Evolutionary conservation across 2,888 invertebrate genomes (phyloP), one percentile per base, ranked within the genome.

Genomic region (Callyntrura guangdongensis): DNA sequence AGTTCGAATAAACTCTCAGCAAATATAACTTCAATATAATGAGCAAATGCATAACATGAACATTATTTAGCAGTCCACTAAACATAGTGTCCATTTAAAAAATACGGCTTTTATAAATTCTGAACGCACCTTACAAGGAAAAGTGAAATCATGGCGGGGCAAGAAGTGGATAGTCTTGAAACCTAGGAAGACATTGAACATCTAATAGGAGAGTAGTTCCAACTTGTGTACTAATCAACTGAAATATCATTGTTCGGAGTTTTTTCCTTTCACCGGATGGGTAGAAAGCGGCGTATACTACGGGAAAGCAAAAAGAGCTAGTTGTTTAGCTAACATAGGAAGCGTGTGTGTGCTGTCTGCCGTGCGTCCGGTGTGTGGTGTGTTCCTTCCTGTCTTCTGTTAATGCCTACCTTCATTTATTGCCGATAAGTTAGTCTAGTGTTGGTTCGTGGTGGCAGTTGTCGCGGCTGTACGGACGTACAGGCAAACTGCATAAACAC

Each of bases 341-440:
- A 47, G 45, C 81, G 81, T 36, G n/a, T 81, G 36, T 20, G 81
- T 27, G 45, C 45, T 81, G 61, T 61, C 81, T 81, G 6, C 45
- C 72, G 20, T 74, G 47, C 61, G 82, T 82, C 82, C 82, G 82
- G 61, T 64, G 61, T 61, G 82, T 47, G 82, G 82, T 82, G 61
- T 56, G 61, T 56, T 61, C 82, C 45, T 61, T 81, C 81, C 61
- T 87, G 74, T 86, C 83, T 64, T 47, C 77, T 79, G 61, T 61
- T 49, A 72, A 81, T 87, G 87, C 81, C 45, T 67, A 64, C 87
- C 87, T 86, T 81, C 87, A 87, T 81, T 87, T 87, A 67, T 87
- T 77, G 77, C 61, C 64, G 64, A 82, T 82, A 82, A 82, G 64
- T 82, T 64, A 82, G 61, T 82, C 45, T 22, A 53, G 45, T 64